Conservation (phyloP, 1,140 invertebrate genomes). For the Octopus bimaculoides region DNA sequence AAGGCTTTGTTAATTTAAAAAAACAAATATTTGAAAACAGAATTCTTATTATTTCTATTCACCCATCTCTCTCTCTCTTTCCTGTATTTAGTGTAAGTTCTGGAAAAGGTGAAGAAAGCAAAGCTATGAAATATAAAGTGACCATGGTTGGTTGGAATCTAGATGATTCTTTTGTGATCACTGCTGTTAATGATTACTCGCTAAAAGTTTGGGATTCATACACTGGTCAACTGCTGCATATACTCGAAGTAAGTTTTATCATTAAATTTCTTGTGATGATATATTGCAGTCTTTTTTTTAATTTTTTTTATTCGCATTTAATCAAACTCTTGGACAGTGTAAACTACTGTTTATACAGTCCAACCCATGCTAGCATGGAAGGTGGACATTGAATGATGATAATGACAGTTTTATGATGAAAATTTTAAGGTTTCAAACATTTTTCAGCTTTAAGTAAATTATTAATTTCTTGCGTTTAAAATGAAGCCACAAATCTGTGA, state of each 20-base stretch:
- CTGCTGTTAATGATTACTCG: conserved; percentile 78
- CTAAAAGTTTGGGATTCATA: conserved; percentile 86
- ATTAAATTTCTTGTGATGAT: background rate
- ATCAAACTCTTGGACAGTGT: background rate
- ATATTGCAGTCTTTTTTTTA: conserved; percentile 12
- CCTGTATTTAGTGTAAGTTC: conserved; percentile 8
- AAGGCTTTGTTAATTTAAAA: too few relatives aligned
- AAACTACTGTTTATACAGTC: too few relatives aligned
- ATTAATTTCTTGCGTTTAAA: too few relatives aligned
- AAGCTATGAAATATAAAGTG: conserved; percentile 72
- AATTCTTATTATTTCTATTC: too few relatives aligned
- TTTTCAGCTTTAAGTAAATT: too few relatives aligned
- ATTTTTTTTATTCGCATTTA: background rate
- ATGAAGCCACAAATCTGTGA: too few relatives aligned
- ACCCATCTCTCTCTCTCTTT: too few relatives aligned
- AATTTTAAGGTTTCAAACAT: too few relatives aligned
- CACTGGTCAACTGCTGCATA: conserved; percentile 55
- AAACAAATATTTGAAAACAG: too few relatives aligned
- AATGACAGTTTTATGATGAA: too few relatives aligned
- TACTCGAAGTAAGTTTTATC: conserved; percentile 50
- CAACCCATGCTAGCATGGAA: too few relatives aligned
- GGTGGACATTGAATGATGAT: too few relatives aligned
- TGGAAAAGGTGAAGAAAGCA: conserved; percentile 38
- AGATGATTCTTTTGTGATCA: conserved; percentile 84
- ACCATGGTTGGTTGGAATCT: conserved; percentile 95